These are phyloP conservation scores for Smutsia temminckii DNA, from an alignment of 2,797 vertebrate species.

Conservation along the genomic window DNA sequence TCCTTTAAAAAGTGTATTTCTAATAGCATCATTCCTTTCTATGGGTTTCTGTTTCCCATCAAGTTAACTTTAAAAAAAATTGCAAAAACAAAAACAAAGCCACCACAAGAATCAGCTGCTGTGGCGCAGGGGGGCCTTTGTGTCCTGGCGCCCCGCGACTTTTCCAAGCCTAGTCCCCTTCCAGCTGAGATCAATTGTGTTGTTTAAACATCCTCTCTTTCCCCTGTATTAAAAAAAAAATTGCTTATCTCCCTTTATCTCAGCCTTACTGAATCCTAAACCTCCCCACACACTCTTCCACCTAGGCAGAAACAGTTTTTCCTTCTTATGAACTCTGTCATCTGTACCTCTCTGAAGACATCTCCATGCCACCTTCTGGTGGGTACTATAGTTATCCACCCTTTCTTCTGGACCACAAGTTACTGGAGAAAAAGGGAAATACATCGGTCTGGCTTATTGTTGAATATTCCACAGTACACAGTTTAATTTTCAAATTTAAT, in stretches of 20 bases:
- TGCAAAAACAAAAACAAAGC: not conserved
- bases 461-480: not conserved
- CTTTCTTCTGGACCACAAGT: not conserved
- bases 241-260: not conserved
- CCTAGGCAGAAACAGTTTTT: not conserved
- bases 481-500: not conserved
- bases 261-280: not conserved
- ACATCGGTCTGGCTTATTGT: not conserved
- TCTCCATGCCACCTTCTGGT: not conserved
- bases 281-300: not conserved
- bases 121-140: not conserved
- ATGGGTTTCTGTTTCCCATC: constrained; percentile 4
- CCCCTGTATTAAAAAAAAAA: not conserved
- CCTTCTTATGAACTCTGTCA: not conserved
- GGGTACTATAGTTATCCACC: not conserved
- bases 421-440: not conserved
- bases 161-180: not conserved
- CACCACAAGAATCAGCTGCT: not conserved
- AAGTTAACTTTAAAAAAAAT: not conserved
- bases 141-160: not conserved
- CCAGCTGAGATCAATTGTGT: not conserved
- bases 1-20: not conserved
- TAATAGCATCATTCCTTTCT: not conserved
- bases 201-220: not conserved
- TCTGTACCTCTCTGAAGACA: not conserved